A percentile compares a stretch with the other conserved stretches of the same genome.
These are phyloP conservation scores for Pseudorhiza aurosa DNA, from an alignment of 30 jellyfish, hydroid and myxozoan species.

Conservation along the genomic window DNA sequence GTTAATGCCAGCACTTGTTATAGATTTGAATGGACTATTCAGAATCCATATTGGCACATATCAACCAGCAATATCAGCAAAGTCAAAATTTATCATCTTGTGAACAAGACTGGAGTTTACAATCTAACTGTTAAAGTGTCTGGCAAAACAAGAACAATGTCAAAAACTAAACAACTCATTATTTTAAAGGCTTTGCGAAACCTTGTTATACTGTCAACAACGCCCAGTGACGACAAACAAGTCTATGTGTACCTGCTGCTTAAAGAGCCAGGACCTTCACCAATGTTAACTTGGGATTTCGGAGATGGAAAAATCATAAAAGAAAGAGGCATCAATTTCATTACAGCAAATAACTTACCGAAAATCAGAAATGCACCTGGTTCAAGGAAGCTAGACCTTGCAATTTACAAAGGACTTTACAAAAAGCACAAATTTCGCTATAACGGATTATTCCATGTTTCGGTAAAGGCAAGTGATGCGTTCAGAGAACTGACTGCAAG, in stretches of 20 bases:
- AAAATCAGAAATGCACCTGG: conserved; percentile 4
- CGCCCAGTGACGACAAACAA: too few species aligned
- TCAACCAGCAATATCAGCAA: too few species aligned
- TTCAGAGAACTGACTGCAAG: conserved; percentile 11
- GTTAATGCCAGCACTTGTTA: too few species aligned
- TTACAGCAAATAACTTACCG: conserved; percentile 21
- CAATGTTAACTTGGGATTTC: conserved; percentile 34
- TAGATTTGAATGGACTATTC: too few species aligned
- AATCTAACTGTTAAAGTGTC: too few species aligned
- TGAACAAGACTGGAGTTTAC: too few species aligned
- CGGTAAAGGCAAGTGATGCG: conserved; percentile 9
- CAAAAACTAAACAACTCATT: too few species aligned
- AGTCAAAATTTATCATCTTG: too few species aligned
- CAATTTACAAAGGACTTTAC: neutral
- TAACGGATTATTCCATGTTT: conserved; percentile 6
- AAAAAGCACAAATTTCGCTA: neutral
- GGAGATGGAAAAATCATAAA: conserved; percentile 21
- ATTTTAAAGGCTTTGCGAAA: too few species aligned
- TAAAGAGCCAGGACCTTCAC: conserved; percentile 1
- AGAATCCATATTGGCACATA: too few species aligned
- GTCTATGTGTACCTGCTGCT: conserved; percentile 39
- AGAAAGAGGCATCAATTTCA: neutral
- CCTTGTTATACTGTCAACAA: too few species aligned
- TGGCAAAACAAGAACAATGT: too few species aligned
- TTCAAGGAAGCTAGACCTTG: conserved; percentile 4